Percentiles rank a stretch among this genome's conserved stretches.
Conservation (phyloP, 2,888 invertebrate species). For the Aricia artaxerxes region DNA sequence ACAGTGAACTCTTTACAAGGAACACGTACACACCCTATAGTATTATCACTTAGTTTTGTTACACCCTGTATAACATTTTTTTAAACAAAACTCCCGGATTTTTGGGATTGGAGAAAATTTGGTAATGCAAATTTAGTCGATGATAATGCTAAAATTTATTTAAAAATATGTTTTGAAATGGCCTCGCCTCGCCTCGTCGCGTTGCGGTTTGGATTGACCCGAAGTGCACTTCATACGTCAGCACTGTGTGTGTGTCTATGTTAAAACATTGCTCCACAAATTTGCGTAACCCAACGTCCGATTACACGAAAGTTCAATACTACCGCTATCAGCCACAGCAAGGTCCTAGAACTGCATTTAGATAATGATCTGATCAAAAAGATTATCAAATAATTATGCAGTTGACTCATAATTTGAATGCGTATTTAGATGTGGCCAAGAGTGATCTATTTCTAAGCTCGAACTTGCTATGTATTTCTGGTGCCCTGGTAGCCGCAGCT, state of each 20-base stretch:
- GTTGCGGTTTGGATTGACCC: no score
- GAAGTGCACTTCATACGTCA: not conserved
- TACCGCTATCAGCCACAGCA: slow-evolving; percentile 34
- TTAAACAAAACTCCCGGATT: no score
- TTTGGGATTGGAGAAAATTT: no score
- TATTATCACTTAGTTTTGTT: no score
- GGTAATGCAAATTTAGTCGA: no score
- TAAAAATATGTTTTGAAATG: no score
- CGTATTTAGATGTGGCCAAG: not conserved
- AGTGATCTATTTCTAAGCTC: not conserved
- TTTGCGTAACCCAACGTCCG: not conserved
- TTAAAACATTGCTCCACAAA: not conserved
- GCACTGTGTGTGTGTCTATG: not conserved
- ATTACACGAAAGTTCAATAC: slow-evolving; percentile 32
- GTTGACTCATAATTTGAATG: not conserved
- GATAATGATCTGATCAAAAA: not conserved
- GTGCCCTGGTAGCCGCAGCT: not conserved
- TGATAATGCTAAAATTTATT: no score
- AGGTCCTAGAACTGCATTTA: slow-evolving; percentile 32
- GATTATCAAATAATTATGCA: slow-evolving; percentile 1
- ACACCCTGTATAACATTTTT: no score
- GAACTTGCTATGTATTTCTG: not conserved
- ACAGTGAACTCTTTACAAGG: no score
- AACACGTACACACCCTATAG: no score
- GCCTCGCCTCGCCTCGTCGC: no score